A percentile compares a stretch with the other conserved stretches of the same genome.
These are phyloP conservation scores for Aphodius sticticus DNA, from an alignment of 2,888 invertebrate species.

Conservation along the genomic window DNA sequence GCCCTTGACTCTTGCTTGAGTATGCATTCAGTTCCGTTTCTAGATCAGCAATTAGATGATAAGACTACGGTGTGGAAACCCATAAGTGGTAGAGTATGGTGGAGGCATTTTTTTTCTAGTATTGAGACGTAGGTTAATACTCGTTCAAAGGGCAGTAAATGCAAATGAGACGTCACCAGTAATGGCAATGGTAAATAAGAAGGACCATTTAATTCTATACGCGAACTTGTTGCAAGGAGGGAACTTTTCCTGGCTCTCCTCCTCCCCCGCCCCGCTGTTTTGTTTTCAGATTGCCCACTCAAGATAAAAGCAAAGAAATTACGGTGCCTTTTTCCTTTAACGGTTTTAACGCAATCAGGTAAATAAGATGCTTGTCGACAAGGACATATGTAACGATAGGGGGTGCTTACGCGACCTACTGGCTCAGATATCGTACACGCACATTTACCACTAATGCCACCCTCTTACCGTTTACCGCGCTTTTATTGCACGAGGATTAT, in stretches of 20 bases:
- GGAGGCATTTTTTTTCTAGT: not conserved
- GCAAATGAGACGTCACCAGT: not conserved
- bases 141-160: not conserved
- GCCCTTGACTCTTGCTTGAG: no score
- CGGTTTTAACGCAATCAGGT: constrained; percentile 33
- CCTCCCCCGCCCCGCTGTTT: not conserved
- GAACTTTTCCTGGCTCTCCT: not conserved
- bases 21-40: no score
- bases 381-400: constrained; percentile 21
- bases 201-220: constrained; percentile 11
- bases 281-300: constrained; percentile 22
- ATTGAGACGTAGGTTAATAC: not conserved
- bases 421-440: not conserved
- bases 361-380: constrained; percentile 30
- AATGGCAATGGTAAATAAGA: constrained; percentile 19
- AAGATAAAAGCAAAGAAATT: constrained; percentile 24
- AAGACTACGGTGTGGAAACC: no score
- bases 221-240: constrained; percentile 6
- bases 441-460: not conserved
- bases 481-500: not conserved
- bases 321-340: constrained; percentile 24
- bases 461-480: constrained; percentile 4
- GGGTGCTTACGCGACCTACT: not conserved
- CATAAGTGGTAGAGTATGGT: no score
- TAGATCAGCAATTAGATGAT: no score